Percentiles rank a stretch among this genome's conserved stretches.
Conservation (phyloP, 1,140 invertebrate genomes). For the Bombus waltoni region DNA sequence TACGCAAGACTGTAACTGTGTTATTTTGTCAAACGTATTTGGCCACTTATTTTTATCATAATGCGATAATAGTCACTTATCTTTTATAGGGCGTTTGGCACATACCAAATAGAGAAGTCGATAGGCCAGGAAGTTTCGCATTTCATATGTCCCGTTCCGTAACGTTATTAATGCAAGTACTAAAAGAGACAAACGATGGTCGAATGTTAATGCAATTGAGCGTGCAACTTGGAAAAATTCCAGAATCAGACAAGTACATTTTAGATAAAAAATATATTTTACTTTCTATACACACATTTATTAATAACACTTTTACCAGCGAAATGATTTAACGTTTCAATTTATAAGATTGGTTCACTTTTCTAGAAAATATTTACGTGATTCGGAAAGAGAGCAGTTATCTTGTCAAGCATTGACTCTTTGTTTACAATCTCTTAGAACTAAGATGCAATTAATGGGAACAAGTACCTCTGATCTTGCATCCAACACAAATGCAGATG, state of each 20-base stretch:
- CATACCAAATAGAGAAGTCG: slow-evolving; percentile 94
- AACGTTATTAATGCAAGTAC: slow-evolving; percentile 90
- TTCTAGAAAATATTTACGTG: slow-evolving; percentile 89
- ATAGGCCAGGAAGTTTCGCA: slow-evolving; percentile 94
- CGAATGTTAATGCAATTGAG: slow-evolving; percentile 91
- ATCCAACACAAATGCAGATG: slow-evolving; percentile 65
- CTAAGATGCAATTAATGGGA: slow-evolving; percentile 77
- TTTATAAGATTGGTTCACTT: background rate
- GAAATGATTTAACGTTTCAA: background rate
- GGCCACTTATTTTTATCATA: background rate
- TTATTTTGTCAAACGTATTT: background rate
- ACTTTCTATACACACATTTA: background rate
- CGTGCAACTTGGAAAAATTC: slow-evolving; percentile 89
- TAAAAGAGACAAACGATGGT: slow-evolving; percentile 91
- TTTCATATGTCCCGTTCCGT: slow-evolving; percentile 95
- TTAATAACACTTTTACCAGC: background rate
- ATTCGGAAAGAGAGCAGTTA: slow-evolving; percentile 90
- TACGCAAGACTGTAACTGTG: background rate
- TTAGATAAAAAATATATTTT: slow-evolving; percentile 16
- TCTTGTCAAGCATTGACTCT: slow-evolving; percentile 89
- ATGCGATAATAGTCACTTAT: background rate
- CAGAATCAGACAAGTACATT: slow-evolving; percentile 91
- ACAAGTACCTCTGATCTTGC: slow-evolving; percentile 53
- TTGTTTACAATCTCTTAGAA: slow-evolving; percentile 85
- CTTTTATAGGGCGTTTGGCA: slow-evolving; percentile 92